Percentiles rank a stretch among this genome's conserved stretches.
These are phyloP conservation scores for Tauraco hartlaubi DNA, from an alignment of 2,797 vertebrate species.

Conservation along the genomic window DNA sequence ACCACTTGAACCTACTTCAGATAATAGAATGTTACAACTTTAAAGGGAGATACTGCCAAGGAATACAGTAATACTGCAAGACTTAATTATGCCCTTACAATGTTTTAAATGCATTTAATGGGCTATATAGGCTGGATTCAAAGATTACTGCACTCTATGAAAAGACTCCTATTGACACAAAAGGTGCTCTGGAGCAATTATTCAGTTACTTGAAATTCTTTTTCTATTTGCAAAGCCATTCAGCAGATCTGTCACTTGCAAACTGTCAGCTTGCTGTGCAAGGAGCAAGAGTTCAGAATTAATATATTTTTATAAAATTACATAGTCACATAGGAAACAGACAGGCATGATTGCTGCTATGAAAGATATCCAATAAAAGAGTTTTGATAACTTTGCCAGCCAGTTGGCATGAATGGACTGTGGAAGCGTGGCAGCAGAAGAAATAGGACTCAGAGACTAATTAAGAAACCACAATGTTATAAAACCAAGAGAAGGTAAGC, in stretches of 20 bases:
- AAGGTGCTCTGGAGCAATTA: slow-evolving; percentile 33
- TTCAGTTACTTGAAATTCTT: slow-evolving; percentile 36
- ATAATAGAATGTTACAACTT: background rate
- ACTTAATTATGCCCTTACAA: slow-evolving; percentile 40
- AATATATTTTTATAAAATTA: background rate
- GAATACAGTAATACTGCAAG: background rate
- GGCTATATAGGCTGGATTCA: slow-evolving; percentile 15
- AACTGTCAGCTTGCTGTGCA: background rate
- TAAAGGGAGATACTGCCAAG: background rate
- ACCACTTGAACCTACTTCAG: background rate
- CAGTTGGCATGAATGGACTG: background rate
- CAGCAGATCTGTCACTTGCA: slow-evolving; percentile 13
- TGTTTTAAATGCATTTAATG: slow-evolving; percentile 29
- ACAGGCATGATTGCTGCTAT: background rate
- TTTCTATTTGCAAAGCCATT: slow-evolving; percentile 29
- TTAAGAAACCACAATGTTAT: background rate
- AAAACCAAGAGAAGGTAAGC: background rate
- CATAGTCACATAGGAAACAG: background rate
- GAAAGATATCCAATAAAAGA: background rate
- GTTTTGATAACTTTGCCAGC: background rate
- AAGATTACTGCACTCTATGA: background rate
- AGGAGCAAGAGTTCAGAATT: background rate
- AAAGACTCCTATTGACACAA: background rate
- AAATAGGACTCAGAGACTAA: background rate
- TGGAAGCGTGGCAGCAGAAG: background rate